phyloP scores from a whole-genome alignment of 2,797 vertebrate species.

The Chaetophractus vellerosus region DNA sequence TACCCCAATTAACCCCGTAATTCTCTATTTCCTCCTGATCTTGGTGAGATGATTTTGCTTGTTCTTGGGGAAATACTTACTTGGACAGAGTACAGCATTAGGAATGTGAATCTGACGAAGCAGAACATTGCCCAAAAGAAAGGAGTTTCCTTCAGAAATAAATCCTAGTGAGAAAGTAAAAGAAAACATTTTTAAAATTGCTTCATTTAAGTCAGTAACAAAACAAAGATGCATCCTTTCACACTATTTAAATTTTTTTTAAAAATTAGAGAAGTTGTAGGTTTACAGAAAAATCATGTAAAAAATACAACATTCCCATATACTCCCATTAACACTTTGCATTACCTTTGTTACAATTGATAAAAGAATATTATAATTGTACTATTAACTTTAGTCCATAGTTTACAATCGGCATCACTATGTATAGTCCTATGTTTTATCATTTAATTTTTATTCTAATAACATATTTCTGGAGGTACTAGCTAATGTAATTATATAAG shows the following conservation, averaged over 20 bases:
- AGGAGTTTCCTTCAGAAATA: slow-evolving; percentile 84
- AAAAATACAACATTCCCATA: too few relatives aligned
- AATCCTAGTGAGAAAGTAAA: slow-evolving; percentile 77
- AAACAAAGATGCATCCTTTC: neutral
- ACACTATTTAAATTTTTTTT: neutral
- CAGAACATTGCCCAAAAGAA: slow-evolving; percentile 84
- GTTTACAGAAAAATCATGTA: too few relatives aligned
- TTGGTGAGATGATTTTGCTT: neutral
- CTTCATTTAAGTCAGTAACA: neutral
- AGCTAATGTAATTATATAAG: neutral
- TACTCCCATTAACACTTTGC: too few relatives aligned
- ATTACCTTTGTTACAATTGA: neutral
- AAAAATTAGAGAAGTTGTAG: neutral
- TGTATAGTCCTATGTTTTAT: too few relatives aligned
- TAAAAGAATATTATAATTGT: neutral
- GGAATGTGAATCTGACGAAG: slow-evolving; percentile 81
- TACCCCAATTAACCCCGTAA: slow-evolving; percentile 64
- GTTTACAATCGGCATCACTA: neutral
- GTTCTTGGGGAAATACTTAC: neutral
- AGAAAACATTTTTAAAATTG: neutral
- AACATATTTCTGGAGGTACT: slow-evolving; percentile 28
- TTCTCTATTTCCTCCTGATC: slow-evolving; percentile 68
- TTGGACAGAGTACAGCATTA: neutral
- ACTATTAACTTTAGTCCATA: neutral
- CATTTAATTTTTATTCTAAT: neutral